A percentile compares a stretch with the other conserved stretches of the same genome.
Evolutionary conservation across 1,140 invertebrate species (phyloP).

Genomic region (Heterodera carotae): DNA sequence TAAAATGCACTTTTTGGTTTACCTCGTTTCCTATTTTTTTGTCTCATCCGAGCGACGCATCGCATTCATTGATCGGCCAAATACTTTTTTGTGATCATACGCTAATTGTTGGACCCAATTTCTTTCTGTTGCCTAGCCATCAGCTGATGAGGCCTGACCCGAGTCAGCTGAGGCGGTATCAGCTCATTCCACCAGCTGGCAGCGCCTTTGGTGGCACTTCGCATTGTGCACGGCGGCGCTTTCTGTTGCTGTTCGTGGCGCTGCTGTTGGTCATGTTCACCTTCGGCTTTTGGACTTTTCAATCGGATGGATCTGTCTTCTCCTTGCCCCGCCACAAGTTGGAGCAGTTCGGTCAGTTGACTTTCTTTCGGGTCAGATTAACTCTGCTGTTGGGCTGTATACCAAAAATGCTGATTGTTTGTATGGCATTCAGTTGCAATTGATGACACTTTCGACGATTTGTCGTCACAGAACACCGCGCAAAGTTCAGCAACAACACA

Average conservation of each 20-base stretch:
- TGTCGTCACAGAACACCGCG: not conserved
- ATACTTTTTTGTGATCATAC: no score
- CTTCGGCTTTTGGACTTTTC: not conserved
- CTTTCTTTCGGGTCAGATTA: not conserved
- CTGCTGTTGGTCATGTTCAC: not conserved
- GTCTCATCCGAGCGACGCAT: no score
- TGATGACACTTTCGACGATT: not conserved
- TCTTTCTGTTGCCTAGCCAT: not conserved
- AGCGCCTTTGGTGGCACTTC: not conserved
- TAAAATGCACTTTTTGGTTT: no score
- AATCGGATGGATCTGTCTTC: not conserved
- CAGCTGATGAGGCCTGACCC: not conserved
- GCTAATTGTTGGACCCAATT: not conserved
- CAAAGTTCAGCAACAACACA: not conserved
- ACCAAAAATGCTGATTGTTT: not conserved
- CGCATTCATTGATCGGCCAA: no score
- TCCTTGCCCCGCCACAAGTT: not conserved
- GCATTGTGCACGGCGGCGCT: not conserved
- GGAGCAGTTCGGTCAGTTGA: not conserved
- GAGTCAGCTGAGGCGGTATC: not conserved
- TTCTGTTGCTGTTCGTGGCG: not conserved
- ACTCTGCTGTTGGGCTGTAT: no score
- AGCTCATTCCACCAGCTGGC: not conserved
- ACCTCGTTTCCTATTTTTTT: no score
- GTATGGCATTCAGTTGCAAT: not conserved